Evolutionary conservation across 2,888 invertebrate genomes (phyloP).

Genomic region (Nomada ruficornis): DNA sequence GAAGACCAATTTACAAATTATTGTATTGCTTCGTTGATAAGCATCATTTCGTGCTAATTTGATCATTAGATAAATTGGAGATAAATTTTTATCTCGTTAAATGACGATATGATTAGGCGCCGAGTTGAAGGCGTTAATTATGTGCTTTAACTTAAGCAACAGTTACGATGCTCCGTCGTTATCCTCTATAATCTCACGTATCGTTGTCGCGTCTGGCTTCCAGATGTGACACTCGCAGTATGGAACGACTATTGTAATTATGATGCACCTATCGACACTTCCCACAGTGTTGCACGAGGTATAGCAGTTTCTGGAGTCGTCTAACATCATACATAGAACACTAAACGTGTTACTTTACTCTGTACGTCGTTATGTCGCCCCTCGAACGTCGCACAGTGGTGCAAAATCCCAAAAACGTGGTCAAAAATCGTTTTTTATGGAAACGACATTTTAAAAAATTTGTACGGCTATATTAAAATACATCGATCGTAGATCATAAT

Average conservation of each 20-base stretch:
- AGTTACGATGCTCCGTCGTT: slow-evolving; percentile 16
- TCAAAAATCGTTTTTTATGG: no score
- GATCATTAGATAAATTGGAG: no score
- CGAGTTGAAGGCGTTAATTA: slow-evolving; percentile 30
- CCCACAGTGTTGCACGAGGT: background rate
- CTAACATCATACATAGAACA: slow-evolving; percentile 3
- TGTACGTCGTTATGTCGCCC: background rate
- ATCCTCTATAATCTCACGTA: slow-evolving; percentile 24
- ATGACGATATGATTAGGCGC: background rate
- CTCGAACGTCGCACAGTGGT: no score
- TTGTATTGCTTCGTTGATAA: no score
- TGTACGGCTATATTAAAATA: no score
- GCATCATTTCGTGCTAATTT: no score
- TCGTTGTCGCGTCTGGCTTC: slow-evolving; percentile 53
- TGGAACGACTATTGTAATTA: slow-evolving; percentile 56
- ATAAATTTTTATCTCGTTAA: background rate
- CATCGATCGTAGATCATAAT: no score
- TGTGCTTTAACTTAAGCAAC: slow-evolving; percentile 28
- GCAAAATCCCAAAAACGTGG: no score
- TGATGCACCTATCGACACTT: slow-evolving; percentile 46
- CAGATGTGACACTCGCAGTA: slow-evolving; percentile 58
- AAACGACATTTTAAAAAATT: no score
- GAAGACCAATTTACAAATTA: no score
- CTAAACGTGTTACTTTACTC: slow-evolving; percentile 13
- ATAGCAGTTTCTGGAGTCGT: slow-evolving; percentile 22